Evolutionary conservation across 2,888 invertebrate species (phyloP).

Genomic region (Drepana falcataria): DNA sequence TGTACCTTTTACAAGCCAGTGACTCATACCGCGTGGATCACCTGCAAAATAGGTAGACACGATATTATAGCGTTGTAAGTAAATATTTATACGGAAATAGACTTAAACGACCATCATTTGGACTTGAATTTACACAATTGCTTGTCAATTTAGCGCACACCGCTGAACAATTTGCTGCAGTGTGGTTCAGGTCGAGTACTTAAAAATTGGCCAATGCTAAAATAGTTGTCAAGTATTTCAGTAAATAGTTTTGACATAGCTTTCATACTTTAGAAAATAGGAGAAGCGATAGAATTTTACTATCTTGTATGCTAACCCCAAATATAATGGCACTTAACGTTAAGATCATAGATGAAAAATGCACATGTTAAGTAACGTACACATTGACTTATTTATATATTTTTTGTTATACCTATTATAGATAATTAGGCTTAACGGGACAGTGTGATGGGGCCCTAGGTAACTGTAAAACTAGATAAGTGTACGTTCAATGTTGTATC

Average conservation of each 20-base stretch:
- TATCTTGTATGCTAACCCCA: constrained; percentile 41
- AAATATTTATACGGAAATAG: constrained; percentile 38
- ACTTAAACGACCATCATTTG: constrained; percentile 3
- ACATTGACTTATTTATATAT: constrained; percentile 70
- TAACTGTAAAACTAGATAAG: constrained; percentile 17
- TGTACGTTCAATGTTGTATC: constrained; percentile 18
- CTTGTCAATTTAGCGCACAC: background rate
- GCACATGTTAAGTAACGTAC: constrained; percentile 75
- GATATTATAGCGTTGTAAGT: constrained; percentile 54
- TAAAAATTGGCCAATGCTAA: constrained; percentile 26
- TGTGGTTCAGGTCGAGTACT: constrained; percentile 3
- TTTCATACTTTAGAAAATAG: constrained; percentile 35
- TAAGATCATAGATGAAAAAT: constrained; percentile 57
- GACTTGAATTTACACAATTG: background rate
- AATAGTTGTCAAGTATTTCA: constrained; percentile 8
- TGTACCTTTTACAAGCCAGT: constrained; percentile 22
- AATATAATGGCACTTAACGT: constrained; percentile 48
- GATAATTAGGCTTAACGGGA: constrained; percentile 50
- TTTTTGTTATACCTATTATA: constrained; percentile 66
- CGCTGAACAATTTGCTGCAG: background rate
- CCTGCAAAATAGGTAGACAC: constrained; percentile 40
- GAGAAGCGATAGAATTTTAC: constrained; percentile 20
- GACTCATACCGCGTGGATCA: constrained; percentile 46
- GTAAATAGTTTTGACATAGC: constrained; percentile 31
- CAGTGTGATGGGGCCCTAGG: constrained; percentile 47